Percentiles rank a stretch among this genome's conserved stretches.
Conservation (phyloP, 2,113 vertebrate species). For the Pomatostomus ruficeps region DNA sequence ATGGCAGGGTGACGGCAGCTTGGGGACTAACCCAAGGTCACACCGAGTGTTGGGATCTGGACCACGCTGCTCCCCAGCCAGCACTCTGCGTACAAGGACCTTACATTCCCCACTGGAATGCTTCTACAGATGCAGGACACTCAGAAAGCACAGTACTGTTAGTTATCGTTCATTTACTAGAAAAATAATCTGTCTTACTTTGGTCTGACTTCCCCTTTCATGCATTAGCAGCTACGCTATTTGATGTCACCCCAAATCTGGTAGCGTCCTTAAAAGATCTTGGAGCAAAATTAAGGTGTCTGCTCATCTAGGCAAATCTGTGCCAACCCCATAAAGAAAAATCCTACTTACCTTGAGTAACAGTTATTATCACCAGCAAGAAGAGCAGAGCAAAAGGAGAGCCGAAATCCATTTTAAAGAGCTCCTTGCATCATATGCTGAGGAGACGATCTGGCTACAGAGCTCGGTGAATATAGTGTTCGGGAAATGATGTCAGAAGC, state of each 20-base stretch:
- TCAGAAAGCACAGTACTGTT: neutral
- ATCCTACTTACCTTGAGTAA: slow-evolving; percentile 57
- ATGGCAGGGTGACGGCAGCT: neutral
- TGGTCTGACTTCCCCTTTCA: neutral
- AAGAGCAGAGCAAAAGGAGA: slow-evolving; percentile 31
- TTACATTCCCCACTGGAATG: neutral
- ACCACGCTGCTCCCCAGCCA: neutral
- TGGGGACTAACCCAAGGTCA: slow-evolving; percentile 15
- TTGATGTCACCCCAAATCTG: neutral
- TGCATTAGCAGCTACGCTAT: neutral
- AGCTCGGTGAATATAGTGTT: slow-evolving; percentile 25
- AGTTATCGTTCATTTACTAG: neutral
- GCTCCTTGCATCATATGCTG: slow-evolving; percentile 44
- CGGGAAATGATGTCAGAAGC: slow-evolving; percentile 69
- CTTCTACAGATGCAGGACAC: neutral
- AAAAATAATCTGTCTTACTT: neutral
- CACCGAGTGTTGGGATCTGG: accelerated
- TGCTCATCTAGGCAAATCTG: neutral
- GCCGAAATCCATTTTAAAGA: slow-evolving; percentile 65
- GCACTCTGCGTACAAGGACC: neutral
- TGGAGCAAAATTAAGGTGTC: neutral
- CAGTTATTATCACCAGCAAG: slow-evolving; percentile 35
- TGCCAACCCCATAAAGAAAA: slow-evolving; percentile 39
- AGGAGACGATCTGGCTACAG: slow-evolving; percentile 46
- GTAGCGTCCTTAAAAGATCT: neutral